phyloP scores from a whole-genome alignment of 2,113 vertebrate species.

The Varanus salvator region DNA sequence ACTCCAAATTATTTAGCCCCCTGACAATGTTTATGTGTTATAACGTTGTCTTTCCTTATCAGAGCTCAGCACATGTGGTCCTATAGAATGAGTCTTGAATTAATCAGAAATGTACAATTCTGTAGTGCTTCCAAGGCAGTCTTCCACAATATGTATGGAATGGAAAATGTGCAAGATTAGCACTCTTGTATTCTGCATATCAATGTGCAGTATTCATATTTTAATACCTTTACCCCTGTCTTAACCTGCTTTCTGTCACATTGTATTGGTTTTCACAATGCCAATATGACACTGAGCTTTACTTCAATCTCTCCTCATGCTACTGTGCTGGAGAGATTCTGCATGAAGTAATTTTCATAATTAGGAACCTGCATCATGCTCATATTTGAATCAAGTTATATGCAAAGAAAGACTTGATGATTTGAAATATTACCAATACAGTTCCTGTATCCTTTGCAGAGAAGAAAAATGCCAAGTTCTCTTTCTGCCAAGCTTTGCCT shows the following conservation, averaged over 20 bases:
- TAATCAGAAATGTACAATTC: slow-evolving; percentile 64
- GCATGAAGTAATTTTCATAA: slow-evolving; percentile 33
- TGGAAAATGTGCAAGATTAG: slow-evolving; percentile 57
- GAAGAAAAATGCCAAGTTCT: slow-evolving; percentile 29
- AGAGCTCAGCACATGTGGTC: slow-evolving; percentile 62
- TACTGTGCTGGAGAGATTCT: slow-evolving; percentile 35
- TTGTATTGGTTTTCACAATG: slow-evolving; percentile 45
- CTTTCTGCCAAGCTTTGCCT: background rate
- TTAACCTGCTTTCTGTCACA: slow-evolving; percentile 49
- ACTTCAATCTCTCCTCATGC: background rate
- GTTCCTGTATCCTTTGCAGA: slow-evolving; percentile 22
- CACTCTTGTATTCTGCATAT: slow-evolving; percentile 65
- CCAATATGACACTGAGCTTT: slow-evolving; percentile 24
- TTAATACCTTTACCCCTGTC: slow-evolving; percentile 42
- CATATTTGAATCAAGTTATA: slow-evolving; percentile 63
- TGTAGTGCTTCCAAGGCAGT: slow-evolving; percentile 47
- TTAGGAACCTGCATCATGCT: slow-evolving; percentile 37
- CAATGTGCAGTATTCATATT: slow-evolving; percentile 67
- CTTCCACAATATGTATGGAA: slow-evolving; percentile 41
- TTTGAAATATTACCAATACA: slow-evolving; percentile 43
- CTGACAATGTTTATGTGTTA: slow-evolving; percentile 70
- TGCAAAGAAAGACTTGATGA: slow-evolving; percentile 41
- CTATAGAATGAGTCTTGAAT: slow-evolving; percentile 53
- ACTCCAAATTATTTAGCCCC: slow-evolving; percentile 58
- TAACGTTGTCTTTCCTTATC: slow-evolving; percentile 75